Evolutionary conservation across 2,888 invertebrate genomes (phyloP), one percentile per base, ranked within the genome.

Genomic region (Nephrotoma guestfalica): DNA sequence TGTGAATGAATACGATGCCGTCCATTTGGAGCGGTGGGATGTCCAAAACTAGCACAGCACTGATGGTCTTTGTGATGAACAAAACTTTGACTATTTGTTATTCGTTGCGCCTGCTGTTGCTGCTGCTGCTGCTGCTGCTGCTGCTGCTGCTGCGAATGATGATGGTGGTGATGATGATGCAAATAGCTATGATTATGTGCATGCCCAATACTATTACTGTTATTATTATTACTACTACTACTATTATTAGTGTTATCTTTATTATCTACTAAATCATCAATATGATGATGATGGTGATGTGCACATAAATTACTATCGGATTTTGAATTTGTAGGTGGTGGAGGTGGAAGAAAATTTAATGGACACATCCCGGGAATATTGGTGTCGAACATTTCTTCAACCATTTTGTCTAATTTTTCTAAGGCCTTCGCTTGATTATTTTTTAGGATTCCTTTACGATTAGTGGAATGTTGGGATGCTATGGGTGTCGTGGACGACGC

Each of bases 381-480:
- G n/a, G 89, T 89, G 86, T 91, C 91, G 11, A 90, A 90, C 0
- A 89, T 91, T 87, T 91, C 91, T 87, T 92, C 91, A 85, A 92
- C 91, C 92, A 92, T 92, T 89, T 91, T 91, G 87, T 92, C 92
- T 85, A 92, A 87, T 88, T 91, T 91, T 86, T 92, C 91, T 87
- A 92, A 90, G 83, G 91, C 91, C 88, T 91, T 91, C 0, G 91
- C 90, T 88, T 91, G 91, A 86, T 91, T 91, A 47, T 91, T 90
- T 0, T 91, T 91, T 86, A 91, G 88, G 41, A 91, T 89, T 0
- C 90, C 90, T 87, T 91, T 91, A 43, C 40, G 40, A 57, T 86
- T 86, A 71, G 71, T 30, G 86, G 86, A 86, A 86, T 86, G 86
- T 86, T 45, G 45, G 11, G 86, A 13, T 45, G 84, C 0, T 6